A percentile compares a stretch with the other conserved stretches of the same genome.
phyloP scores from a whole-genome alignment of 1,140 invertebrate species.

The Bombus fervidus region DNA sequence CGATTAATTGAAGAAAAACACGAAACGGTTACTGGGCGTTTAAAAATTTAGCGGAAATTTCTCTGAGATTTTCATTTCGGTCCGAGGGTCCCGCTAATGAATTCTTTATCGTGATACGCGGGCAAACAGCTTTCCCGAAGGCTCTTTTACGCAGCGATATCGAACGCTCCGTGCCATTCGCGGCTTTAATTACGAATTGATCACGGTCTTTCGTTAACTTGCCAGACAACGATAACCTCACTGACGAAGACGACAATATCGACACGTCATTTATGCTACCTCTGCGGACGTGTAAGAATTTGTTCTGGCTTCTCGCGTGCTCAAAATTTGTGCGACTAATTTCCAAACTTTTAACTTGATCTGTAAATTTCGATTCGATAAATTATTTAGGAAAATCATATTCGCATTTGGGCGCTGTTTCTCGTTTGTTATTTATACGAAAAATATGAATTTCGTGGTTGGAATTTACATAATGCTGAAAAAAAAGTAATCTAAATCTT shows the following conservation, averaged over 20 bases:
- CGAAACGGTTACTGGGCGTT: conserved; percentile 32
- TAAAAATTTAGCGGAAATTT: conserved; percentile 48
- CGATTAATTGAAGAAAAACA: conserved; percentile 47
- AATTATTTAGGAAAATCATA: conserved; percentile 69
- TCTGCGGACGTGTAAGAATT: conserved; percentile 64
- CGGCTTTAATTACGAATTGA: conserved; percentile 74
- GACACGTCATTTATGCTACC: conserved; percentile 31
- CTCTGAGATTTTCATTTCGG: conserved; percentile 50
- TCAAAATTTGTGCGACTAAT: conserved; percentile 41
- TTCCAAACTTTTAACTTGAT: not conserved
- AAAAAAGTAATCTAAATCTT: too few relatives aligned
- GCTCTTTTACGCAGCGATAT: conserved; percentile 40
- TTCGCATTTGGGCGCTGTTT: not conserved
- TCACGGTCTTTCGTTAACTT: conserved; percentile 69
- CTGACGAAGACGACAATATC: not conserved
- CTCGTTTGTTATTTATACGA: not conserved
- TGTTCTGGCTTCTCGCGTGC: not conserved
- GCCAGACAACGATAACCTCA: conserved; percentile 45
- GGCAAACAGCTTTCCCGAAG: conserved; percentile 27
- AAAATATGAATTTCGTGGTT: not conserved
- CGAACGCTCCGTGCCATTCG: conserved; percentile 36
- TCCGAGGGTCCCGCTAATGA: conserved; percentile 54
- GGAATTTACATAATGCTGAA: too few relatives aligned
- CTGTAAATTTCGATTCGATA: conserved; percentile 62
- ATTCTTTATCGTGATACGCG: conserved; percentile 54